Evolutionary conservation across 2,888 invertebrate species (phyloP).

Genomic region (Drosophila kambysellisi): DNA sequence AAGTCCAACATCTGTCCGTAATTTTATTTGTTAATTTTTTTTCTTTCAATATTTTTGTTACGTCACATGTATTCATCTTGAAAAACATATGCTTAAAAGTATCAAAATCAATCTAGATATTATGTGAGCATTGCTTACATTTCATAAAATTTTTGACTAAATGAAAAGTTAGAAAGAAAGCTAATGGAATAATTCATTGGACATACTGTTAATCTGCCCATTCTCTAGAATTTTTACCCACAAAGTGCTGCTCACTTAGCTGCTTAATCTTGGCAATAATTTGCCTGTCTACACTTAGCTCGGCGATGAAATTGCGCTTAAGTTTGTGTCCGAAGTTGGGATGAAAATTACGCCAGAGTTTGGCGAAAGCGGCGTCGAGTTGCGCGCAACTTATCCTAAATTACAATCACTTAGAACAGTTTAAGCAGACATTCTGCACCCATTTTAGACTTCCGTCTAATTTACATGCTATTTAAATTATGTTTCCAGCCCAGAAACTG

Average conservation of each 20-base stretch:
- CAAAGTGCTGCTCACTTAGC: conserved; percentile 19
- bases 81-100: not conserved
- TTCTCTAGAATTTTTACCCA: not conserved
- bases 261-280: conserved; percentile 36
- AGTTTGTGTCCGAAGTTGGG: conserved; percentile 34
- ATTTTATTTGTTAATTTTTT: not conserved
- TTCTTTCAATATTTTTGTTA: not conserved
- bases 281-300: conserved; percentile 16
- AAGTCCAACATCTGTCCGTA: not conserved
- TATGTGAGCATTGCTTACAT: not conserved
- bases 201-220: not conserved
- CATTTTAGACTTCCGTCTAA: conserved; percentile 81
- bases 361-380: conserved; percentile 11
- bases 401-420: conserved; percentile 80
- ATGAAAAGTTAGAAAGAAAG: not conserved
- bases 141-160: too few species aligned
- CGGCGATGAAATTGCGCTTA: conserved; percentile 21
- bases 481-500: conserved; percentile 53
- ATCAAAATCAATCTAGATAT: not conserved
- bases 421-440: conserved; percentile 80
- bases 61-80: not conserved
- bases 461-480: conserved; percentile 81
- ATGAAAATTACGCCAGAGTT: conserved; percentile 32
- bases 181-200: not conserved
- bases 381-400: conserved; percentile 69